These are phyloP conservation scores for Sterrhoptilus dennistouni DNA, from an alignment of 2,113 vertebrate genomes.

Conservation along the genomic window DNA sequence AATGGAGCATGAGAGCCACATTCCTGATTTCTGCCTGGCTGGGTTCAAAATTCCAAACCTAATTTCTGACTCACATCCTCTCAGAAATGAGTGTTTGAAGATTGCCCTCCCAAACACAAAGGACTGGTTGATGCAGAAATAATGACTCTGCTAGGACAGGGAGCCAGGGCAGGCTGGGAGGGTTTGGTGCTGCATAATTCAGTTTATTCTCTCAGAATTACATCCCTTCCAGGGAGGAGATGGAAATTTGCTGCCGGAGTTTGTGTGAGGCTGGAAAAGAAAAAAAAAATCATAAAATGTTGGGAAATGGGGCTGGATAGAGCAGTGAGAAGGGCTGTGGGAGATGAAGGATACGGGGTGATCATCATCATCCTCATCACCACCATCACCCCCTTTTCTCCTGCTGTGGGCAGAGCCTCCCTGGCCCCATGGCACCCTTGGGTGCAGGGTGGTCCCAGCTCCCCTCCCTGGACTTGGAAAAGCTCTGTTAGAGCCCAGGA, in stretches of 20 bases:
- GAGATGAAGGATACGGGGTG: neutral
- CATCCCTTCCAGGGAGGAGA: neutral
- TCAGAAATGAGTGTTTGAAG: neutral
- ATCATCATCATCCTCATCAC: neutral
- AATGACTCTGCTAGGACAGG: neutral
- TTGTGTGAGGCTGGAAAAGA: neutral
- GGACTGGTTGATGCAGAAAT: neutral
- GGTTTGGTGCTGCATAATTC: neutral
- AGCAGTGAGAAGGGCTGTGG: accelerated
- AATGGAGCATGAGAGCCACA: accelerated
- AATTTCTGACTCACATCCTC: neutral
- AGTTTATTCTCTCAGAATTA: neutral
- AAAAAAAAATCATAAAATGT: neutral
- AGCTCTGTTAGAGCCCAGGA: neutral
- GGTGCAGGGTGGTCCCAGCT: neutral
- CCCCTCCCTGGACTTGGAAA: too few species aligned
- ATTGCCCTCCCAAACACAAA: neutral
- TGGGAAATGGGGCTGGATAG: neutral
- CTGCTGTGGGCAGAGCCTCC: neutral
- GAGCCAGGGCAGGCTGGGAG: neutral
- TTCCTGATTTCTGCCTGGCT: neutral
- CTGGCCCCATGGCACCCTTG: accelerated
- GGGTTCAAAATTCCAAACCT: neutral
- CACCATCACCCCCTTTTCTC: neutral
- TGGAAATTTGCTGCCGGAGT: neutral